A percentile compares a stretch with the other conserved stretches of the same genome.
Evolutionary conservation across 2,113 vertebrate species (phyloP).

Genomic region (Corythornis cristatus): DNA sequence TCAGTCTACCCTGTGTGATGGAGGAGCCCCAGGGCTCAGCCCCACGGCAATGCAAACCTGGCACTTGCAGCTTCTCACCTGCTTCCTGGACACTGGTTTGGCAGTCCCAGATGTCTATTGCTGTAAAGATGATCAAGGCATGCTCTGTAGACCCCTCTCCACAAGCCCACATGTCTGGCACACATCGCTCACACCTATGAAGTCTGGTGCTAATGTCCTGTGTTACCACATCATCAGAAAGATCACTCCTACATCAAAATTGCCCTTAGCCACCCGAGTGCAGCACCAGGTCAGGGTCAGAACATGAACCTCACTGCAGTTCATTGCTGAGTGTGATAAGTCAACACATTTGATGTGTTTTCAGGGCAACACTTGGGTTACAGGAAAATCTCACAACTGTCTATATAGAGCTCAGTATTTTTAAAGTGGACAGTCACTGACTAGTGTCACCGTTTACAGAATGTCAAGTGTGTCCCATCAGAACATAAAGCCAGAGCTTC

Average conservation of each 20-base stretch:
- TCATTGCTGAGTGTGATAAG: not conserved
- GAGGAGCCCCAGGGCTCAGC: accelerated
- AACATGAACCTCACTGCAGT: not conserved
- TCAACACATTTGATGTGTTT: not conserved
- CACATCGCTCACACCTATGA: not conserved
- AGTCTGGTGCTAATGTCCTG: not conserved
- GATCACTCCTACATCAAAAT: not conserved
- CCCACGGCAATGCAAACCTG: not conserved
- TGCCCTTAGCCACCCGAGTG: not conserved
- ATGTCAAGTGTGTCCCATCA: not conserved
- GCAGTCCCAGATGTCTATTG: not conserved
- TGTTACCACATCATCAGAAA: not conserved
- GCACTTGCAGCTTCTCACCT: not conserved
- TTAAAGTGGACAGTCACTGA: not conserved
- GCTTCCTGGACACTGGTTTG: not conserved
- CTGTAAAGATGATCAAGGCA: not conserved
- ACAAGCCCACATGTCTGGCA: not conserved
- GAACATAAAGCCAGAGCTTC: constrained; percentile 21
- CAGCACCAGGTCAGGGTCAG: not conserved
- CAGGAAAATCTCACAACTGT: not conserved
- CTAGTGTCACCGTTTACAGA: not conserved
- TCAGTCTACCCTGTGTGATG: accelerated
- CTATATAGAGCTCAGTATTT: not conserved
- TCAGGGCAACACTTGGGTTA: not conserved
- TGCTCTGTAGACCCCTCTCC: not conserved